A percentile compares a stretch with the other conserved stretches of the same genome.
Conservation (phyloP, 2,113 vertebrate genomes). For the Halcyon malimbica region DNA sequence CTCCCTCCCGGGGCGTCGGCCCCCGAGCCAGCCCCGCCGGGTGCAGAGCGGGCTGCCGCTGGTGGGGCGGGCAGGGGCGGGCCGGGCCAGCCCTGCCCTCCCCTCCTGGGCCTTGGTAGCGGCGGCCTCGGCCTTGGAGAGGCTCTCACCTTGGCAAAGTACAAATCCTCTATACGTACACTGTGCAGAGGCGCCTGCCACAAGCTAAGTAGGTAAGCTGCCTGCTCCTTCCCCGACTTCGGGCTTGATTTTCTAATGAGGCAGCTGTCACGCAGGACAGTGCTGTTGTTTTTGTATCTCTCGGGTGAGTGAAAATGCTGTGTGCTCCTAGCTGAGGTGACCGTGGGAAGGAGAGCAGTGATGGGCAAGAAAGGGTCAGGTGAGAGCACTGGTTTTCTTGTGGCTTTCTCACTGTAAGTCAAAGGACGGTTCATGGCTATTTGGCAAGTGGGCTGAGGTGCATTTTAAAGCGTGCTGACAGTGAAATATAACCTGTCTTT, state of each 20-base stretch:
- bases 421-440: not conserved
- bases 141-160: not conserved
- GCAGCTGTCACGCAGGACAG: not conserved
- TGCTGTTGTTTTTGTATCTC: not conserved
- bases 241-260: not conserved
- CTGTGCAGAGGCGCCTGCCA: not conserved
- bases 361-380: not conserved
- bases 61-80: not conserved
- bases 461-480: not conserved
- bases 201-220: conserved; percentile 30
- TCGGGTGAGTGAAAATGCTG: not conserved
- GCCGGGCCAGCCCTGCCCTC: not conserved
- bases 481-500: not conserved
- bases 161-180: not conserved
- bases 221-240: not conserved
- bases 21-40: not conserved
- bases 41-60: not conserved
- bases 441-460: not conserved
- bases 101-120: not conserved
- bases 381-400: not conserved
- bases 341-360: rapidly evolving
- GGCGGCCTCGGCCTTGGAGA: not conserved
- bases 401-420: not conserved
- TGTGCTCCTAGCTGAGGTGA: not conserved
- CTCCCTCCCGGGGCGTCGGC: not conserved